Base-by-base conservation (phyloP, 2,888 invertebrate genomes). In the Sipha maydis region DNA sequence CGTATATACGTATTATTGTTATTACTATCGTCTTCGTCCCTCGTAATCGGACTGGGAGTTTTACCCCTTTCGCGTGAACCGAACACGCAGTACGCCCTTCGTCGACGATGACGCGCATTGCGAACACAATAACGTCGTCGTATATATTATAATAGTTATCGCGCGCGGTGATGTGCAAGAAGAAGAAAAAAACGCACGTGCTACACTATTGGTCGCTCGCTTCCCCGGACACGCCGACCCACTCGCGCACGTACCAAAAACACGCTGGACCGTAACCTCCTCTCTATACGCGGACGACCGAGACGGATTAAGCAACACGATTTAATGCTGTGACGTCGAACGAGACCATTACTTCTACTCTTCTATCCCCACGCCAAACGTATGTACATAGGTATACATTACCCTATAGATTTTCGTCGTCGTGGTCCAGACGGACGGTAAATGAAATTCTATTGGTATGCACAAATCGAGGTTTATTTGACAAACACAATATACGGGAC, bases 171-270 rank as follows among this genome's bases (percentile, higher is more conserved):
- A 61, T 61, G 34, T 48, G 83, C 34, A 41, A 31, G 19, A 54
- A 31, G 9, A 56, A 25, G 17, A 61, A 54, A 75, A 71, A 85
- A 78, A 79, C 71, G 79, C 85, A 86, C 85, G 79, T 80, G 79
- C 88, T 79, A 86, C 71, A 34, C 86, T 88, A 88, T 88, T 88
- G 88, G 88, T 80, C 73, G 71, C 38, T 21, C n/a, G 77, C 31
- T 34, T 38, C 19, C 75, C 28, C 25, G 34, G 71, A 75, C 61
- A 85, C 38, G 73, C 73, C 73, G 38, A 86, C 86, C 86, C 86
- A 80, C 61, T 85, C 67, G 85, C 85, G 85, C 85, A 85, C 85
- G 85, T 85, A 85, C 85, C 85, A 85, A 77, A 85, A 77, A 85
- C 61, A 11, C 75, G 56, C 11, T 61, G 61, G 28, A 76, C 83